Evolutionary conservation across 2,888 invertebrate genomes (phyloP), one percentile per base, ranked within the genome.

Genomic region (Nasonovia ribisnigri): DNA sequence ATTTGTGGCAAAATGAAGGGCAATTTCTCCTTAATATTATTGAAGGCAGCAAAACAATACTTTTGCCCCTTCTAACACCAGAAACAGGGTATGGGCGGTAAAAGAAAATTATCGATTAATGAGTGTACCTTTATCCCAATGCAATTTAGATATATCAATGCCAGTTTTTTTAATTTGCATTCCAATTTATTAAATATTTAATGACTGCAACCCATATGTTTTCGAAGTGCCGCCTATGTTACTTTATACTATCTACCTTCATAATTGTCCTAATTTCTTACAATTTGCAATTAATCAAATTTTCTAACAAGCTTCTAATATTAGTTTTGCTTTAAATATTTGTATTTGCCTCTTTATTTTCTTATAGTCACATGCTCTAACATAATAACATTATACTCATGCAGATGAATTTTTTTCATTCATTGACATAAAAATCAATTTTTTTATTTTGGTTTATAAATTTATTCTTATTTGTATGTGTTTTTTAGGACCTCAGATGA

Each of bases 401-500:
- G 1, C 24, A 43, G 3, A 84, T 42, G 26, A 43, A 11, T 24
- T 77, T 24, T 26, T 3, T 84, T 36, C 43, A 46, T 43, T 46
- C 3, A 26, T 86, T 24, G 10, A 20, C 36, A 29, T n/a, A 46
- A n/a, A 4, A 48, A n/a, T 48, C n/a, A 29, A 13, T n/a, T 16
- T 8, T 29, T 46, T 88, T 51, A 11, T 77, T 36, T 77, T 16
- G 20, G 10, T 8, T 51, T 36, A 51, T 42, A 46, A 60, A 90
- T 46, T 13, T 20, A 51, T 48, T 91, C 8, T 84, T 54, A 51
- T 54, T 77, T n/a, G 46, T 42, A n/a, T 87, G 16, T n/a, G 29
- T 48, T 84, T 89, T 93, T 36, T 29, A 93, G 93, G 77, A 29
- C 29, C 57, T 20, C 48, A 86, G 42, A 89, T 29, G 8, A 77